phyloP scores from a whole-genome alignment of 2,797 vertebrate species.

The Darevskia mixta region DNA sequence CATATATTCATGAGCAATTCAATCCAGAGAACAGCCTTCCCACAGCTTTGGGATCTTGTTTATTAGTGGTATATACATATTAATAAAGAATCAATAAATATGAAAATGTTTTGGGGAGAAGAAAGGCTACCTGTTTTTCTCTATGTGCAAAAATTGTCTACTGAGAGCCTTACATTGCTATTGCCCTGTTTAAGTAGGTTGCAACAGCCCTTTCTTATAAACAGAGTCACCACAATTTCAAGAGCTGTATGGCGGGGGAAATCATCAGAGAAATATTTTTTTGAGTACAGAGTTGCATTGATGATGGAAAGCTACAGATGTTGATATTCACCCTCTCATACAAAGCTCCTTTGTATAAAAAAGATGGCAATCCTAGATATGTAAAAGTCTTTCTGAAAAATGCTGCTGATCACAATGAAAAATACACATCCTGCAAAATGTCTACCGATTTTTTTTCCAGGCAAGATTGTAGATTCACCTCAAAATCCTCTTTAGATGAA shows the following conservation, averaged over 20 bases:
- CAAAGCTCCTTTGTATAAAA: conserved; percentile 11
- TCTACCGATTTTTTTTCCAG: neutral
- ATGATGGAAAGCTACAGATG: neutral
- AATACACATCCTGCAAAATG: neutral
- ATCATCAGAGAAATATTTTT: neutral
- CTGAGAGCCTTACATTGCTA: neutral
- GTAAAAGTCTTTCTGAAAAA: neutral
- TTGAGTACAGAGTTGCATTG: neutral
- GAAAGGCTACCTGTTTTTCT: neutral
- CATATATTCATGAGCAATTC: no score
- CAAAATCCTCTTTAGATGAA: neutral
- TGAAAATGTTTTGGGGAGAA: neutral
- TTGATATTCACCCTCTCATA: neutral
- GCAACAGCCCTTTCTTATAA: neutral
- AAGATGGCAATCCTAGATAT: neutral
- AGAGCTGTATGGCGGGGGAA: neutral
- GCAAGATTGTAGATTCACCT: neutral
- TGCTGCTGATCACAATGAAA: neutral
- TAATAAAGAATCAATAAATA: no score
- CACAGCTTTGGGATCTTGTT: no score
- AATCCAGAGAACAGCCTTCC: no score
- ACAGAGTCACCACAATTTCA: neutral
- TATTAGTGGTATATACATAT: no score
- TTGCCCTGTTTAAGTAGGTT: neutral
- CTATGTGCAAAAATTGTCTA: no score